phyloP scores from a whole-genome alignment of 2,113 vertebrate species.

The Lagopus leucura region DNA sequence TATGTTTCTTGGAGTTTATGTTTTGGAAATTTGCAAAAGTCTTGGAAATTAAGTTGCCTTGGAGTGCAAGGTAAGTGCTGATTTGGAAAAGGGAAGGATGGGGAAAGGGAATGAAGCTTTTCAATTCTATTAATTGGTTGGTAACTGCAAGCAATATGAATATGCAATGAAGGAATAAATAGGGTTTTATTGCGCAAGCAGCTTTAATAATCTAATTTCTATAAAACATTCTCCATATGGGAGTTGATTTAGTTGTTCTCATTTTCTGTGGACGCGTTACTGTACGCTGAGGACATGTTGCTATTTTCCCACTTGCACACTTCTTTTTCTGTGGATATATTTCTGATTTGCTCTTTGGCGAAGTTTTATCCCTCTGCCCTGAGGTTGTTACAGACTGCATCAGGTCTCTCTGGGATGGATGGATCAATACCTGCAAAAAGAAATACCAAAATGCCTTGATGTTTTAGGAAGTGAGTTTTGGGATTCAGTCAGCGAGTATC shows the following conservation, averaged over 20 bases:
- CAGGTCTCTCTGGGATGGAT: background rate
- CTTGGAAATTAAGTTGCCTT: background rate
- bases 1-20: background rate
- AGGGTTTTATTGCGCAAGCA: background rate
- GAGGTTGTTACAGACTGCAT: background rate
- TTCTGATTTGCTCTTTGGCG: background rate
- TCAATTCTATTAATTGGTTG: background rate
- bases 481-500: background rate
- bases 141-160: background rate
- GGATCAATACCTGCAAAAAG: background rate
- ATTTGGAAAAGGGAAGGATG: background rate
- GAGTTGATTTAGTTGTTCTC: background rate
- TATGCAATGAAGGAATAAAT: slow-evolving; percentile 1
- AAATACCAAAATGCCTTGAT: background rate
- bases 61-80: background rate
- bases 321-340: background rate
- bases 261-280: background rate
- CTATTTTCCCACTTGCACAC: background rate
- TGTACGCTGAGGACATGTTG: background rate
- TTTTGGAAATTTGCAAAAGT: too few relatives aligned
- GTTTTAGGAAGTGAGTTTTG: background rate
- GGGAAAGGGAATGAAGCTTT: background rate
- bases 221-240: background rate
- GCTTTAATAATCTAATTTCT: background rate
- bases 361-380: background rate